Conservation (phyloP, 2,797 vertebrate genomes). For the Microchirus variegatus region DNA sequence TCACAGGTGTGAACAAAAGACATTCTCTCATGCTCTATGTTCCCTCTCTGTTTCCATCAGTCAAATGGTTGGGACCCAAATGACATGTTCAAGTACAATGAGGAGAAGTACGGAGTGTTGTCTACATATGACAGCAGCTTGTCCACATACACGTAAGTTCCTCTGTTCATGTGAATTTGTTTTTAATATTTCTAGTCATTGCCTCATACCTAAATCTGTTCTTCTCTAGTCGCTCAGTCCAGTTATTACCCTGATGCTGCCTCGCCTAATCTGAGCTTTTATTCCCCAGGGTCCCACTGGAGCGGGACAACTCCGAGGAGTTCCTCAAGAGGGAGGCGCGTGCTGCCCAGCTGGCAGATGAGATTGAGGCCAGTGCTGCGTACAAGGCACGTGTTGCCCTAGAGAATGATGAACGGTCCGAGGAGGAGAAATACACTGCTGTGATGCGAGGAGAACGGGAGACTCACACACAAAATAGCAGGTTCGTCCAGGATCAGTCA, state of each 20-base stretch:
- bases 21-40: slow-evolving; percentile 10
- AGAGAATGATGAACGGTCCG: slow-evolving; percentile 96
- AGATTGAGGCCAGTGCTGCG: slow-evolving; percentile 97
- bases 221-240: background rate
- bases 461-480: slow-evolving; percentile 87
- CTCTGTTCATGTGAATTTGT: background rate
- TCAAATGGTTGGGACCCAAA: slow-evolving; percentile 99
- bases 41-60: slow-evolving; percentile 68
- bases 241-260: background rate
- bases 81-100: slow-evolving; percentile 99
- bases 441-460: slow-evolving; percentile 93
- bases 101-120: slow-evolving; percentile 97
- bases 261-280: slow-evolving; percentile 25
- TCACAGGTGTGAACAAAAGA: background rate
- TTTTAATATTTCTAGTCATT: background rate
- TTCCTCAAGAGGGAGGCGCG: slow-evolving; percentile 97
- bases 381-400: slow-evolving; percentile 97
- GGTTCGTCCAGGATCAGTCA: slow-evolving; percentile 76
- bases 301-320: slow-evolving; percentile 98
- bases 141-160: slow-evolving; percentile 97
- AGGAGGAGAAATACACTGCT: slow-evolving; percentile 98
- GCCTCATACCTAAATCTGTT: background rate
- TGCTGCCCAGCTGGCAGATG: slow-evolving; percentile 96
- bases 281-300: slow-evolving; percentile 89
- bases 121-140: slow-evolving; percentile 99